Evolutionary conservation across 2,888 invertebrate species (phyloP), one percentile per base, ranked within the genome.

Genomic region (Charanyca ferruginea): DNA sequence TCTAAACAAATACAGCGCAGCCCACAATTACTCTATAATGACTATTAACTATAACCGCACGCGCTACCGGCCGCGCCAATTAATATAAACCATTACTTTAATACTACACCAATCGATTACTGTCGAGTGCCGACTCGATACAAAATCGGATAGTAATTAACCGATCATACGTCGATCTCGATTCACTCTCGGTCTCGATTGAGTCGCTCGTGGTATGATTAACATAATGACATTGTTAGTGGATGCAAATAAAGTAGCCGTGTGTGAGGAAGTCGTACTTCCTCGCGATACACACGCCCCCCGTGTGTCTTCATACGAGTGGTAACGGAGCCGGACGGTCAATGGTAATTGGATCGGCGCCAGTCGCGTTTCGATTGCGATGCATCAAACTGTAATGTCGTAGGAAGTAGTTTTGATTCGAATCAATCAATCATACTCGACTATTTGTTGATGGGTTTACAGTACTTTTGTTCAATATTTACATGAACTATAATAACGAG

Each of bases 171-270:
- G 83, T 88, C 86, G 84, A 85, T 89, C 88, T 87, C 85, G 86
- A 82, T 85, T 86, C 90, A 92, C 92, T 93, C 88, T 93, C 90
- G 88, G 85, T 93, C 84, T 89, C 90, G 81, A 83, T 73, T 83
- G 87, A 87, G 87, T 80, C 85, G 86, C 77, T 85, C 79, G 86
- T 68, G 65, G 69, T 75, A 63, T 80, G 71, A 91, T 93, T 91
- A 90, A 88, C 93, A 93, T 94, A 93, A 93, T 91, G 90, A 90
- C 87, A 91, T 93, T 93, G 93, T 93, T 93, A 92, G 89, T 87
- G 81, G 85, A 91, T 91, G 91, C 91, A 89, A 90, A 91, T 89
- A 89, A 87, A 88, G 87, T 84, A 90, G 86, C 84, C 75, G 83
- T 77, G 73, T 77, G 75, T 80, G 79, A 77, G 67, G 79, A 64